Base-by-base conservation (phyloP, 2,797 vertebrate genomes). In the Argyrosomus regius region DNA sequence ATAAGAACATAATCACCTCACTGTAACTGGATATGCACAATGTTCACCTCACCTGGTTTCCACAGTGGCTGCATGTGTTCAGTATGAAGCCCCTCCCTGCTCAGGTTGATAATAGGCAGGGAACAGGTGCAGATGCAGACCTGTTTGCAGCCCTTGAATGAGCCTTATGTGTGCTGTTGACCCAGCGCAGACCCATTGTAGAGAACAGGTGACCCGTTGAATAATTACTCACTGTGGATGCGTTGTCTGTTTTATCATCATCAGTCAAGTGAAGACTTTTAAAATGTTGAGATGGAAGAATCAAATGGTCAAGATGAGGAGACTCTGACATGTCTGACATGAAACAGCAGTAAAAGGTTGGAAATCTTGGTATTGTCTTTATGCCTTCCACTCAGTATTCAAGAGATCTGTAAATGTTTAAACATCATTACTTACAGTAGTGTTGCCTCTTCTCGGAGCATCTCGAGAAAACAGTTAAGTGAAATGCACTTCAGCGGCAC, bases 121-220 rank as follows among this genome's bases (percentile, higher is more conserved):
- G 86, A 93, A 92, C 94, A 95, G 94, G 94, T 95, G 93, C 88
- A 77, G 78, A 81, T 88, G 66, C 54, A 24, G 78, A 75, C 83
- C 70, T 82, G 75, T 81, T 90, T 77, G 70, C 64, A 65, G 72
- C 67, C 76, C 35, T 71, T 93, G 87, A 93, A 94, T 93, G 82
- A 80, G 75, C 59, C 85, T 91, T 90, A 91, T 94, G 93, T 95
- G 58, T 56, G 35, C 35, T 39, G 52, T 62, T 67, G 61, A 82
- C 67, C 49, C 61, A 71, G 31, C 61, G 45, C 35, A 67, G 62
- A 79, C 46, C 50, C 65, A 46, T n/a, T 48, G 66, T 63, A 68
- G 64, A 75, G 75, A 90, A 83, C 66, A 86, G 82, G 75, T 75
- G 80, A 79, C 72, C 77, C 9, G 16, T 58, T 85, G 71, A 80